Percentiles rank a stretch among this genome's conserved stretches.
Evolutionary conservation across 2,797 vertebrate genomes (phyloP).

Genomic region (Rachycentron canadum): DNA sequence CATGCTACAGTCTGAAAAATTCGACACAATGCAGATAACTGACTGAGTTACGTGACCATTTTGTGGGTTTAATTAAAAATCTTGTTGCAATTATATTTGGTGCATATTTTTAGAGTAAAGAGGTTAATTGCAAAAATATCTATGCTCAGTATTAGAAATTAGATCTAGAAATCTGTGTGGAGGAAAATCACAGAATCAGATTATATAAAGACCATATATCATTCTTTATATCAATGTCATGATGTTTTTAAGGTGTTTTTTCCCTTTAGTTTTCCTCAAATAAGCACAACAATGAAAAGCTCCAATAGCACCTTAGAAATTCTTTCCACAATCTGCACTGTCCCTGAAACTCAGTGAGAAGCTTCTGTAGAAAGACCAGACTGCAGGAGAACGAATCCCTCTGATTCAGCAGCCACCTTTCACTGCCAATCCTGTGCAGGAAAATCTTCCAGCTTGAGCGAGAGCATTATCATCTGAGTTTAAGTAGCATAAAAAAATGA

Average conservation of each 20-base stretch:
- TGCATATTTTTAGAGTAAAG: not conserved
- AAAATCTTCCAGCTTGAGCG: conserved; percentile 42
- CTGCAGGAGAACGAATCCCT: conserved; percentile 1
- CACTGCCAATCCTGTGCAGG: conserved; percentile 9
- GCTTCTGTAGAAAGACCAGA: conserved; percentile 21
- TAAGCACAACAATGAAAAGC: not conserved
- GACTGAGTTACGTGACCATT: not conserved
- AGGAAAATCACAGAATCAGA: not conserved
- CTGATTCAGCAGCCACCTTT: conserved; percentile 42
- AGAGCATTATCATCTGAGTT: conserved; percentile 50
- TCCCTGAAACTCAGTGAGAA: conserved; percentile 6
- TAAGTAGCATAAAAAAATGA: conserved; percentile 42
- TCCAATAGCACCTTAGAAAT: not conserved
- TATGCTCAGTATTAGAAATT: not conserved
- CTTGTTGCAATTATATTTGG: not conserved
- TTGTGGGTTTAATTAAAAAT: not conserved
- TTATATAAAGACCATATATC: not conserved
- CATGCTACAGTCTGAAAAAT: not conserved
- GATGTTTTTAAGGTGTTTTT: not conserved
- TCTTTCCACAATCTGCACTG: not conserved
- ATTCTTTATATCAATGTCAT: not conserved
- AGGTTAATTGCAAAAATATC: not conserved
- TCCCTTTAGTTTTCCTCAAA: conserved; percentile 9
- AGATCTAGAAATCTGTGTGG: not conserved
- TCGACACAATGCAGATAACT: not conserved